Evolutionary conservation across 2,888 invertebrate genomes (phyloP), one percentile per base, ranked within the genome.

Genomic region (Agapetus fuscipes): DNA sequence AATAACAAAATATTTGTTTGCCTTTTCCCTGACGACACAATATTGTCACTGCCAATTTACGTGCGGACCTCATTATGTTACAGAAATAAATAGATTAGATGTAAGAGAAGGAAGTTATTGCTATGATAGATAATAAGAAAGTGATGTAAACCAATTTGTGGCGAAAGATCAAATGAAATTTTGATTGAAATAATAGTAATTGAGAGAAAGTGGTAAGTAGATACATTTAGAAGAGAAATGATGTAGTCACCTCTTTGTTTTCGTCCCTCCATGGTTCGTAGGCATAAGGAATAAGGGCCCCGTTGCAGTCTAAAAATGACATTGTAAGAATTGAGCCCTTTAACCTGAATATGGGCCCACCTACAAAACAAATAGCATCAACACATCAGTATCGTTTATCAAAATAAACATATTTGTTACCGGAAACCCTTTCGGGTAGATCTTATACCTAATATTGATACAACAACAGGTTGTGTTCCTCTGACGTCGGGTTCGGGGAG

Each of bases 251-350:
- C 50, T 83, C 82, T 63, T 73, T 74, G 56, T 78, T 80, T 54
- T 90, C 89, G 58, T 95, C 95, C 61, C 77, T 85, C 94, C 95
- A 97, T 53, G 84, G 78, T 64, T 95, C 95, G 57, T 80, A 88
- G 29, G 88, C 81, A 58, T 86, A 84, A 45, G 89, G 87, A 58
- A 96, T 84, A 52, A 96, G 76, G 57, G 86, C 81, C 57, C 96
- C 96, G 58, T 84, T 88, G 60, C 87, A 88, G 73, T 98, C 96
- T 61, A 98, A 74, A 72, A 98, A 97, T 50, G 91, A 88, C 80
- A 96, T 87, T 50, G 85, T 80, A 56, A 95, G 71, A 57, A 97
- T 89, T 59, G 90, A 82, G 55, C 96, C 97, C 71, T 93, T 95
- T 66, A 97, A 74, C 66, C 94, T 83, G 73, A 95, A 94, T 61